Evolutionary conservation across 2,888 invertebrate genomes (phyloP).

Genomic region (Tetramorium bicarinatum): DNA sequence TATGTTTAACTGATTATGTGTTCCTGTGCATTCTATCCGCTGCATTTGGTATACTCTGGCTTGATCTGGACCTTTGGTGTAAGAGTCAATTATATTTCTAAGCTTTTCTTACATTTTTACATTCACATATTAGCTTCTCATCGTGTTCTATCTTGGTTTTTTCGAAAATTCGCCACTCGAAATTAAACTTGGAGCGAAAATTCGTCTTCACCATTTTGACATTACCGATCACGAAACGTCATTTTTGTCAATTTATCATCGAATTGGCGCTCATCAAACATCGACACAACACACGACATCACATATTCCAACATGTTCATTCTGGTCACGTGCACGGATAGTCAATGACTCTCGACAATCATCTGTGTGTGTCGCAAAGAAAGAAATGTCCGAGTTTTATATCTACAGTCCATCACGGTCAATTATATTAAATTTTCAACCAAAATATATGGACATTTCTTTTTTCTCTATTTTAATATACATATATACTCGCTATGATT

Average conservation of each 20-base stretch:
- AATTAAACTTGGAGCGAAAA: conserved; percentile 50
- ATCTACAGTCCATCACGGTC: not conserved
- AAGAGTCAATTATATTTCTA: conserved; percentile 86
- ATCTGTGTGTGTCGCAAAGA: conserved; percentile 40
- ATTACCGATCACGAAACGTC: conserved; percentile 51
- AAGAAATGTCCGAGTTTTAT: conserved; percentile 54
- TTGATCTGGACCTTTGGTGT: conserved; percentile 86
- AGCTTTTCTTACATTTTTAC: conserved; percentile 83
- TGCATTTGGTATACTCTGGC: conserved; percentile 86
- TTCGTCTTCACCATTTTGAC: conserved; percentile 64
- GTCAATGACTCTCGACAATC: conserved; percentile 50
- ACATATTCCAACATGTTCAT: conserved; percentile 63
- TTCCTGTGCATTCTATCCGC: conserved; percentile 86
- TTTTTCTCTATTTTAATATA: conserved; percentile 7
- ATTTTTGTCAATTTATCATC: conserved; percentile 34
- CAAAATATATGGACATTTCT: conserved; percentile 56
- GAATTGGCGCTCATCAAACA: conserved; percentile 49
- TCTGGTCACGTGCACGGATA: conserved; percentile 68
- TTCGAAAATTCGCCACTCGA: conserved; percentile 22
- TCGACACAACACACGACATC: conserved; percentile 44
- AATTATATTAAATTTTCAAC: not conserved
- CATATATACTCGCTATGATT: conserved; percentile 38
- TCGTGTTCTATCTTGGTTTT: conserved; percentile 57
- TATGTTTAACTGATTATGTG: conserved; percentile 85
- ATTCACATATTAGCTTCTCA: conserved; percentile 64